Conservation (phyloP, 2,113 vertebrate genomes). For the Pithys albifrons region DNA sequence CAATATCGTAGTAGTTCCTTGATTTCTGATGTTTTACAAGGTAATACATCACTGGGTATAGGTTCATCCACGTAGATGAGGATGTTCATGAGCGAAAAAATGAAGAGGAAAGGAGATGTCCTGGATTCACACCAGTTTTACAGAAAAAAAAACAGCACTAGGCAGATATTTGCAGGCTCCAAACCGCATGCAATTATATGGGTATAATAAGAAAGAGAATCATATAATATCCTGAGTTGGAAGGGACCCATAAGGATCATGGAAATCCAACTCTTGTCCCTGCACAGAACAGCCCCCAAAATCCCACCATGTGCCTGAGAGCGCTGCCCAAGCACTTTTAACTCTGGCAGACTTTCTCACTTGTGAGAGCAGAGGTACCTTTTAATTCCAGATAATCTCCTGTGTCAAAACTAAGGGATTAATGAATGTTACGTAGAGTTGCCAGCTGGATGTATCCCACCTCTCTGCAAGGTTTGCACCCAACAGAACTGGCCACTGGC, state of each 20-base stretch:
- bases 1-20: neutral
- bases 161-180: neutral
- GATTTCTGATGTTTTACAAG: neutral
- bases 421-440: neutral
- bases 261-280: too few species aligned
- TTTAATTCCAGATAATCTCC: neutral
- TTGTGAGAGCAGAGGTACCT: neutral
- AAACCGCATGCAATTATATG: neutral
- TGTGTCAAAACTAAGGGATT: neutral
- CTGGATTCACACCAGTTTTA: neutral
- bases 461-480: neutral
- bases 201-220: neutral
- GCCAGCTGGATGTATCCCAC: neutral
- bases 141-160: neutral
- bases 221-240: too few species aligned
- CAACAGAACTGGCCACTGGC: neutral
- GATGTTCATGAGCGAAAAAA: neutral
- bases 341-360: neutral
- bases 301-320: neutral
- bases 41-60: neutral
- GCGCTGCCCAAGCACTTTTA: neutral
- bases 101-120: neutral
- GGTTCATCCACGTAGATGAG: neutral
- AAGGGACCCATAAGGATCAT: too few species aligned
- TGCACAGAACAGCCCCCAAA: too few species aligned